phyloP scores from a whole-genome alignment of 2,797 vertebrate genomes.

The Pitangus sulphuratus region DNA sequence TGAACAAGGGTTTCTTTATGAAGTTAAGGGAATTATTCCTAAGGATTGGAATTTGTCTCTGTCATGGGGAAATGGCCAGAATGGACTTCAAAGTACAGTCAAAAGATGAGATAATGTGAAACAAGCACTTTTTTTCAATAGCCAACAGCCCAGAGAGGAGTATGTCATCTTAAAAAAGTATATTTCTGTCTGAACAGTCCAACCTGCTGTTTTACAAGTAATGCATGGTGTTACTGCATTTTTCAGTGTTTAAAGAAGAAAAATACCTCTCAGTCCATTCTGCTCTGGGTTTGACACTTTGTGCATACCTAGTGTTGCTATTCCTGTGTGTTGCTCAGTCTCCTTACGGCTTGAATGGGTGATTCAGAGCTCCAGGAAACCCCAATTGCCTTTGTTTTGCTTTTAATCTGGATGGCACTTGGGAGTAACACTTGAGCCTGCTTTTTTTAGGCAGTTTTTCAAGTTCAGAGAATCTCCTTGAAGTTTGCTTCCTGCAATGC shows the following conservation, averaged over 20 bases:
- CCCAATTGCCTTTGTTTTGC: constrained; percentile 21
- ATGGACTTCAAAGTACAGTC: constrained; percentile 20
- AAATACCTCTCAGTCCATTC: background rate
- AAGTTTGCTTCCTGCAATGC: constrained; percentile 24
- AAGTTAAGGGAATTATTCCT: constrained; percentile 33
- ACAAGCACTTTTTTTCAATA: background rate
- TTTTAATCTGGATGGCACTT: constrained; percentile 33
- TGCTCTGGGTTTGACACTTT: background rate
- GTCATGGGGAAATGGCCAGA: background rate
- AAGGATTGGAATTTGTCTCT: constrained; percentile 23
- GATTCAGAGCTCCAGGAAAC: constrained; percentile 13
- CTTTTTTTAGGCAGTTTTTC: constrained; percentile 3
- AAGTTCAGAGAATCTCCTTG: constrained; percentile 26
- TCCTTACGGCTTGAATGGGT: background rate
- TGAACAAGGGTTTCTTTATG: constrained; percentile 34
- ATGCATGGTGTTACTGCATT: rapidly evolving
- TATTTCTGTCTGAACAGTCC: background rate
- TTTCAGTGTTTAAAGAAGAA: background rate
- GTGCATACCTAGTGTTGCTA: background rate
- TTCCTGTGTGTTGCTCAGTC: background rate
- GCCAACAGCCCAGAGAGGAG: background rate
- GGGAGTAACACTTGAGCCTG: constrained; percentile 15
- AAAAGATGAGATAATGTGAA: constrained; percentile 29
- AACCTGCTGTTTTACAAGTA: constrained; percentile 13
- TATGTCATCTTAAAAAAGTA: background rate